A percentile compares a stretch with the other conserved stretches of the same genome.
Evolutionary conservation across 1,140 invertebrate genomes (phyloP).

Genomic region (Lerema accius): DNA sequence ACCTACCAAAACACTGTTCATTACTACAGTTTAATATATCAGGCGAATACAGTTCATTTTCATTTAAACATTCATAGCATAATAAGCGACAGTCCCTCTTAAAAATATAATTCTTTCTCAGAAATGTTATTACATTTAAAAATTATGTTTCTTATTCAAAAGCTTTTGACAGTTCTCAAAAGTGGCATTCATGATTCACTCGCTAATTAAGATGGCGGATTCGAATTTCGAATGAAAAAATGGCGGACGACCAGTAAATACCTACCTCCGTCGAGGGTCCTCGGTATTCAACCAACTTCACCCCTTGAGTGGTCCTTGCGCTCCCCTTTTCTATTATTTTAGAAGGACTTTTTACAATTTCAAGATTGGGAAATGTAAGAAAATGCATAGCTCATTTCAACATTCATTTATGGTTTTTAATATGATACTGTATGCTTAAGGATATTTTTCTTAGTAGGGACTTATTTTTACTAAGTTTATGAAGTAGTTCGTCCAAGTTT

Average conservation of each 20-base stretch:
- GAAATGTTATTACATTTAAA: constrained; percentile 1
- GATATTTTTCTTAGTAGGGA: constrained; percentile 21
- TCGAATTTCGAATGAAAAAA: constrained; percentile 39
- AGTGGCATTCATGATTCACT: constrained; percentile 17
- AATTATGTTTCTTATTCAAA: constrained; percentile 12
- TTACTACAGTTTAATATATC: no score
- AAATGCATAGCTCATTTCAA: constrained; percentile 24
- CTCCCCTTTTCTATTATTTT: constrained; percentile 41
- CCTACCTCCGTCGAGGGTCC: constrained; percentile 38
- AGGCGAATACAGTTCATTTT: no score
- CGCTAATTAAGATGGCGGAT: constrained; percentile 38
- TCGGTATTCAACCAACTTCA: constrained; percentile 37
- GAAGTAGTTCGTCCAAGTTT: no score
- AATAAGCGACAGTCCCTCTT: no score
- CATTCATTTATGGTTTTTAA: constrained; percentile 14
- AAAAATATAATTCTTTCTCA: background rate
- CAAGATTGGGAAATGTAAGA: constrained; percentile 35
- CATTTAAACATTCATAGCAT: no score
- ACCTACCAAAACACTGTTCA: no score
- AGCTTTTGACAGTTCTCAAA: constrained; percentile 11
- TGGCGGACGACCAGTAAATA: constrained; percentile 39
- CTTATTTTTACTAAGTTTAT: no score
- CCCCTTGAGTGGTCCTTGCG: constrained; percentile 34
- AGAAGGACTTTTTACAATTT: constrained; percentile 46
- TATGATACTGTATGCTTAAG: constrained; percentile 14